Evolutionary conservation across 2,888 invertebrate genomes (phyloP).

Genomic region (Argynnis bischoffii): DNA sequence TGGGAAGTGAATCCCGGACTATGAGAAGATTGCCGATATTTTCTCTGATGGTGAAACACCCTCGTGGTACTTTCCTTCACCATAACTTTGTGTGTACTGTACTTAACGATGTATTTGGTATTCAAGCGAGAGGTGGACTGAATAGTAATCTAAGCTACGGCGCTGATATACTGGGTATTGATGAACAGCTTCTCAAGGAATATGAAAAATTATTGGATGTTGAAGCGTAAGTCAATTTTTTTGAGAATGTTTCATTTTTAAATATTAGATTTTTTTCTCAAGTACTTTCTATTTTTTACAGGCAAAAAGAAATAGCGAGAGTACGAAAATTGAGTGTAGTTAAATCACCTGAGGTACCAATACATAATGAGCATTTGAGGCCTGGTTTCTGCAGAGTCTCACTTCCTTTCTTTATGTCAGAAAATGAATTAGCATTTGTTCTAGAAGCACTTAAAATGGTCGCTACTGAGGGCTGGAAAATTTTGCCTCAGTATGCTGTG

Average conservation of each 20-base stretch:
- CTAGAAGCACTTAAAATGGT: conserved; percentile 93
- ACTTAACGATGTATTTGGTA: conserved; percentile 95
- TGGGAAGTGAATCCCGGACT: conserved; percentile 87
- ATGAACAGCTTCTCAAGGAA: conserved; percentile 87
- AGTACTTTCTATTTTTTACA: conserved; percentile 49
- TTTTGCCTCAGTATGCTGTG: conserved; percentile 93
- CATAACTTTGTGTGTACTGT: conserved; percentile 94
- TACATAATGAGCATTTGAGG: conserved; percentile 86
- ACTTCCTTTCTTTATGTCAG: conserved; percentile 92
- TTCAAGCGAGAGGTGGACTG: conserved; percentile 91
- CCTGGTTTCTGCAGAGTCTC: conserved; percentile 94
- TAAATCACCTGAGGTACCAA: conserved; percentile 70
- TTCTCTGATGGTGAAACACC: conserved; percentile 92
- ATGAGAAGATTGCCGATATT: conserved; percentile 90
- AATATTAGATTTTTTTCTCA: background rate
- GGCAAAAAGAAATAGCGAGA: conserved; percentile 73
- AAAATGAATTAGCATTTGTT: conserved; percentile 90
- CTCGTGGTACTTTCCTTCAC: conserved; percentile 91
- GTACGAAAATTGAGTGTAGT: conserved; percentile 69
- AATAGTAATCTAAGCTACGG: conserved; percentile 93
- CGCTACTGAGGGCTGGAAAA: conserved; percentile 93
- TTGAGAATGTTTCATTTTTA: background rate
- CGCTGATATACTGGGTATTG: conserved; percentile 92
- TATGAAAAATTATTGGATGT: conserved; percentile 85
- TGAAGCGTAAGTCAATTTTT: conserved; percentile 64